Conservation (phyloP, 2,797 vertebrate species). For the Xenentodon cancila region DNA sequence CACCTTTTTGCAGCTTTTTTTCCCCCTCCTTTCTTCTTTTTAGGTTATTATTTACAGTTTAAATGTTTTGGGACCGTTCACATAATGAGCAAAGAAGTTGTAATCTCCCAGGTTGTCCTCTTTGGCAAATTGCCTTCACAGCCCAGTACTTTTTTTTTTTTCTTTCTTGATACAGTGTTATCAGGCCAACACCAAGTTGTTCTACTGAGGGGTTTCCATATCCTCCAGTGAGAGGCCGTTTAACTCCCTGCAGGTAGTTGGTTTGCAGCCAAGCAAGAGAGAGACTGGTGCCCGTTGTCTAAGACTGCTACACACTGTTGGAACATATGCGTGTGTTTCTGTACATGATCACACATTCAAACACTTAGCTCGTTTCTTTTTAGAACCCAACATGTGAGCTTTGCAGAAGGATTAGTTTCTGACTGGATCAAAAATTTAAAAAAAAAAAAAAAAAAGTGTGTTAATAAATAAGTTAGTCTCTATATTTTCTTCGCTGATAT, state of each 20-base stretch:
- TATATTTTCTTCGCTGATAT: conserved; percentile 45
- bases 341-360: conserved; percentile 14
- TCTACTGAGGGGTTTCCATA: conserved; percentile 40
- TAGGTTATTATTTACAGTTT: neutral
- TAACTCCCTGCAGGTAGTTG: conserved; percentile 55
- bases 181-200: conserved; percentile 39
- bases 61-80: neutral
- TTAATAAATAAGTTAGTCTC: conserved; percentile 32
- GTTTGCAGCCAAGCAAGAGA: conserved; percentile 46
- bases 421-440: conserved; percentile 15
- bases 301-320: conserved; percentile 8
- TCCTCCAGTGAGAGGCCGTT: conserved; percentile 48
- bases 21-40: neutral
- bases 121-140: conserved; percentile 4
- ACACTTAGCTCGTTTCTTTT: conserved; percentile 24
- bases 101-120: conserved; percentile 5
- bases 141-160: neutral
- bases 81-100: neutral
- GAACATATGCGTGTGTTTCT: conserved; percentile 18
- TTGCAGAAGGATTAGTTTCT: conserved; percentile 11
- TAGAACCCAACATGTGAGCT: conserved; percentile 24
- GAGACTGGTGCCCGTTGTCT: conserved; percentile 23
- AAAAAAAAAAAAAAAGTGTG: neutral
- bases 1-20: neutral
- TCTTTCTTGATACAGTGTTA: conserved; percentile 13